Base-by-base conservation (phyloP, 2,888 invertebrate species). In the Eilema caniola region DNA sequence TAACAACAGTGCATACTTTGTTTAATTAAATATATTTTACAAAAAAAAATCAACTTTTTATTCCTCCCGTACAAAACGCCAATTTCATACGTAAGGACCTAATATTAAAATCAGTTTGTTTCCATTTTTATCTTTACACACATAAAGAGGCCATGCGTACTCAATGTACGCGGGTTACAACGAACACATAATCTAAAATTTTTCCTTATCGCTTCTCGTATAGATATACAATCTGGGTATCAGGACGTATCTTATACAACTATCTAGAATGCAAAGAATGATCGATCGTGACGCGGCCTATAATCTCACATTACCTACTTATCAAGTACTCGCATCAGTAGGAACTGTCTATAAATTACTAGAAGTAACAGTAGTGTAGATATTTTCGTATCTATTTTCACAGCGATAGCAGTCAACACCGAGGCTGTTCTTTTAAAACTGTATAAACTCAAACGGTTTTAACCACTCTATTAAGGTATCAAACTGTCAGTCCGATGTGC, bases 241-340 rank as follows among this genome's bases (percentile, higher is more conserved):
- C 62, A 66, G 65, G 56, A 66, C 33, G 12, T 61, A 56, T 53
- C 56, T 61, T 25, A 16, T 61, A 64, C 20, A 31, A 64, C 25
- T 65, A 37, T 67, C 65, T 53, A 61, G n/a, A 61, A 65, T 64
- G 41, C 65, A 67, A 65, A 41, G 68, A 71, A 53, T 71, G 71
- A 64, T 71, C 62, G 56, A 67, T 62, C 28, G 47, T 59, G 59
- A 53, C 63, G 24, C 33, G 23, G n/a, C 14, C 56, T 33, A 60
- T 63, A 64, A 66, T 31, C 47, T 59, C 24, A 31, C 56, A 41
- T 41, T 61, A 63, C 41, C 37, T 10, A 37, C 4, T 37, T 63
- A 57, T 66, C 37, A 53, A 14, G 28, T 14, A 53, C 28, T 53
- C 4, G 20, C 28, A 53, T 64, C 64, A n/a, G 28, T 53, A 37